phyloP scores from a whole-genome alignment of 2,797 vertebrate species.

The Pachyuromys duprasi region DNA sequence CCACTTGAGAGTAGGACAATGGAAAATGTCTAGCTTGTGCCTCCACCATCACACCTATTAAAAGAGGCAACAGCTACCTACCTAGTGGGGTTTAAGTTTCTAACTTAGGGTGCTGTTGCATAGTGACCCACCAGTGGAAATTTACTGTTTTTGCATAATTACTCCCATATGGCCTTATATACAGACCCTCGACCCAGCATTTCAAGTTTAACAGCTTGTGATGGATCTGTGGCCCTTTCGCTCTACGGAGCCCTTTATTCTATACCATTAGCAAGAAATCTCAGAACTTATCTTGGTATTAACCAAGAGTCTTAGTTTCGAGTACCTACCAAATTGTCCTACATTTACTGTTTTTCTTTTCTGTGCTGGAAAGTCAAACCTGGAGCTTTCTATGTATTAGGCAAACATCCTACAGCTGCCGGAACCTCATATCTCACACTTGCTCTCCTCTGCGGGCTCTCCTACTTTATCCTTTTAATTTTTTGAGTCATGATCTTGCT shows the following conservation, averaged over 20 bases:
- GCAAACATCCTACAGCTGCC: neutral
- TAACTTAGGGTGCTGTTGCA: conserved; percentile 8
- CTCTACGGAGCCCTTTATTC: neutral
- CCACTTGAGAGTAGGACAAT: neutral
- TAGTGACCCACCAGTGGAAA: neutral
- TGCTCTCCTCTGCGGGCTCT: neutral
- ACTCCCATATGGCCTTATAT: neutral
- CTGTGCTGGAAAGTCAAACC: neutral
- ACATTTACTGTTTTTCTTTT: neutral
- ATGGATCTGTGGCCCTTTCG: neutral
- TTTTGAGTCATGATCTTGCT: neutral
- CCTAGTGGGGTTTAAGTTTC: neutral
- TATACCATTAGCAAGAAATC: neutral
- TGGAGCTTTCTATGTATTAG: neutral
- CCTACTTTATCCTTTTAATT: neutral
- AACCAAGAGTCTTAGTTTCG: conserved; percentile 48
- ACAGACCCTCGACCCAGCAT: neutral
- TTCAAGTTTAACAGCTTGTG: neutral
- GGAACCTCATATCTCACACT: no score
- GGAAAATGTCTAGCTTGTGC: neutral
- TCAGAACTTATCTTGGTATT: conserved; percentile 17
- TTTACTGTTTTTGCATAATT: conserved; percentile 33
- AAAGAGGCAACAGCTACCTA: neutral
- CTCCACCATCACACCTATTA: neutral
- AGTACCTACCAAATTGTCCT: neutral